Evolutionary conservation across 1,140 invertebrate genomes (phyloP).

Genomic region (Habropoda laboriosa): DNA sequence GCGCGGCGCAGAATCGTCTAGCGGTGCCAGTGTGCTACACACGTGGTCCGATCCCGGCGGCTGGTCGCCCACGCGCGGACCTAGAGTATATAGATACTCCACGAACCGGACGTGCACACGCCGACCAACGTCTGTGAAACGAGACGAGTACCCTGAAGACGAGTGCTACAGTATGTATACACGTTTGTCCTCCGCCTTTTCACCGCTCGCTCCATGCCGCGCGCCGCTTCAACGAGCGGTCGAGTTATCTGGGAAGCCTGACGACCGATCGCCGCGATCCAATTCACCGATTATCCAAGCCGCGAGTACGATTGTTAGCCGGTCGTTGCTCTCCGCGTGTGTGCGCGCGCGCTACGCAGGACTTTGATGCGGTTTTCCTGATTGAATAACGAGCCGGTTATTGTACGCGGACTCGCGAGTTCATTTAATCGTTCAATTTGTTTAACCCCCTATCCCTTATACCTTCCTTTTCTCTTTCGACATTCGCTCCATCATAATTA

Average conservation of each 20-base stretch:
- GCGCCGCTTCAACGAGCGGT: background rate
- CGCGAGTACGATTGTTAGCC: conserved; percentile 51
- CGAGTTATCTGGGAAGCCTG: conserved; percentile 41
- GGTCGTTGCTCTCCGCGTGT: conserved; percentile 57
- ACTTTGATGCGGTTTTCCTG: conserved; percentile 45
- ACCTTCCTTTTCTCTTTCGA: too few relatives aligned
- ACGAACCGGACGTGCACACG: conserved; percentile 44
- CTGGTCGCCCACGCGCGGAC: conserved; percentile 41
- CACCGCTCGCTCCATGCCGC: too few relatives aligned
- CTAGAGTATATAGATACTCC: background rate
- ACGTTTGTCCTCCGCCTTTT: too few relatives aligned
- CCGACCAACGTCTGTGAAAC: background rate
- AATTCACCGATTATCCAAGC: conserved; percentile 61
- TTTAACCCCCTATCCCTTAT: too few relatives aligned
- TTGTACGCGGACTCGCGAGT: background rate
- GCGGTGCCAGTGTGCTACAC: conserved; percentile 28
- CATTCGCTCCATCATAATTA: too few relatives aligned
- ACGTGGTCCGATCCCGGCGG: conserved; percentile 43
- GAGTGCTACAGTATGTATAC: background rate
- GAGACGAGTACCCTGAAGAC: background rate
- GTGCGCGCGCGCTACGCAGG: too few relatives aligned
- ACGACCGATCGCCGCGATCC: conserved; percentile 57
- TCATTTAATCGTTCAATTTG: too few relatives aligned
- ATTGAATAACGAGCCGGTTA: conserved; percentile 37
- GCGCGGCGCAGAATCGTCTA: conserved; percentile 18